Evolutionary conservation across 2,113 vertebrate species (phyloP).

Genomic region (Ctenomys sociabilis): DNA sequence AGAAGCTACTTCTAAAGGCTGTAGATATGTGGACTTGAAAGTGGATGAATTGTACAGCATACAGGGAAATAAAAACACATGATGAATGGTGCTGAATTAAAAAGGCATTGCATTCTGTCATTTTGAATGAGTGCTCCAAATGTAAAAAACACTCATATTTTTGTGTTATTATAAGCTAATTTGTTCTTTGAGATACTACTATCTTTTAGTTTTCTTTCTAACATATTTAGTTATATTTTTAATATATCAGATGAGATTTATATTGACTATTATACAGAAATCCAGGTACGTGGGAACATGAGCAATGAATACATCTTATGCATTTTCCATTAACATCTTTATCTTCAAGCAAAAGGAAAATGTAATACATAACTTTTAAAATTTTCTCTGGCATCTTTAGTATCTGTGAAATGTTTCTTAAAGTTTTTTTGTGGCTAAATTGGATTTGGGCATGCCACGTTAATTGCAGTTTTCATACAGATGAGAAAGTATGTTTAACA

Average conservation of each 20-base stretch:
- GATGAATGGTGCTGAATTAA: not conserved
- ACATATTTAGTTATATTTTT: not conserved
- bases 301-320: not conserved
- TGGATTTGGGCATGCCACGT: not conserved
- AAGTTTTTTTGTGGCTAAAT: not conserved
- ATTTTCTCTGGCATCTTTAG: not conserved
- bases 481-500: not conserved
- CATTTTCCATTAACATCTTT: not conserved
- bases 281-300: not conserved
- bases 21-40: not conserved
- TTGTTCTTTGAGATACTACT: not conserved
- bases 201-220: constrained; percentile 59
- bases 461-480: not conserved
- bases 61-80: not conserved
- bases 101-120: not conserved
- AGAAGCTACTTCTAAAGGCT: not conserved
- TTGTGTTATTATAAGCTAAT: not conserved
- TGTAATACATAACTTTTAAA: not conserved
- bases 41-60: not conserved
- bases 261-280: not conserved
- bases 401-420: not conserved
- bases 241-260: constrained; percentile 51
- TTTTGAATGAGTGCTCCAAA: not conserved
- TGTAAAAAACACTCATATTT: not conserved
- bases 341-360: not conserved